Evolutionary conservation across 1,140 invertebrate genomes (phyloP), one percentile per base, ranked within the genome.

Genomic region (Pseudomyrmex sp.): DNA sequence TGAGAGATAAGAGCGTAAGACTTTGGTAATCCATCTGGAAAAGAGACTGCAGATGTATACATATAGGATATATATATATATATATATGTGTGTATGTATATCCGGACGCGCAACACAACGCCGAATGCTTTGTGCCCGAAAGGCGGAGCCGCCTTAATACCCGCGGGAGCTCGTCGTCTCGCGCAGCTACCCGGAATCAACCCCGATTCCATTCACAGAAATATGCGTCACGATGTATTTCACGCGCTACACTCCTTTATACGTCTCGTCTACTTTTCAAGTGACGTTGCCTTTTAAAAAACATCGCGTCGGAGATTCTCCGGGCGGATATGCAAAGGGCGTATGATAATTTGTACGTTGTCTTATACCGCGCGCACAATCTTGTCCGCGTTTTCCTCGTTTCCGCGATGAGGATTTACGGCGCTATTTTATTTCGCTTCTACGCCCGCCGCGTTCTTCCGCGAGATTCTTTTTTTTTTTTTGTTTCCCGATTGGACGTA

Each of bases 1-100:
- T 26, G 83, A 80, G 76, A 84, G 76, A 84, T 84, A 80, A 80
- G 76, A 79, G 48, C 82, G 68, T 80, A 79, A 79, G 74, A 84
- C 66, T 84, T 84, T 84, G 59, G 58, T 80, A 61, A 80, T 82
- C 83, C 76, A 84, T 54, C 63, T 80, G 58, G 83, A 84, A 84
- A 80, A 82, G 77, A 44, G 56, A 48, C 52, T 83, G 26, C 54
- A 70, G 48, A 76, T 69, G 79, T 66, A 44, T 23, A 23, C 18
- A 18, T 18, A 18, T 18, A 18, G 18, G 18, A 18, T 4, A 59
- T 18, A 58, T 2, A 59, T 61, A 58, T 48, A 15, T 61, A 44
- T 69, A 50, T 48, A 69, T 50, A 48, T 50, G 20, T 23, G 1
- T 26, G 3, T 26, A 23, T 7, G 9, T 20, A 70, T 77, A 76